Base-by-base conservation (phyloP, 2,797 vertebrate genomes). In the Lagocephalus sceleratus region DNA sequence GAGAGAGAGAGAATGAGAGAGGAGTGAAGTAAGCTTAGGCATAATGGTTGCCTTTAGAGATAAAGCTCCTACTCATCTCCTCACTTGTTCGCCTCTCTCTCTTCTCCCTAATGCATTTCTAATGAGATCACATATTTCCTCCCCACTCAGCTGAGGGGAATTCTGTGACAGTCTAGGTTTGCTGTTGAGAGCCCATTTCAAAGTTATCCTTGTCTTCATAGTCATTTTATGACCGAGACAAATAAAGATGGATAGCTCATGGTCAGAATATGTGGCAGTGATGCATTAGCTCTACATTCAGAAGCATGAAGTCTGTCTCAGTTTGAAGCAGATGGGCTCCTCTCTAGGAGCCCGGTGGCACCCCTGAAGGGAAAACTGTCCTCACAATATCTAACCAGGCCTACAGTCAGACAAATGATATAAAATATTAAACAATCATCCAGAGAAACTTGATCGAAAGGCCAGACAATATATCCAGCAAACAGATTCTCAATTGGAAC, bases 21-120 rank as follows among this genome's bases (percentile, higher is more conserved):
- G 26, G 5, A 26, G 26, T 26, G 26, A 26, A 29, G 26, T 10
- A 29, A 10, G 26, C 4, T 11, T 1, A 11, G 11, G 26, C 5
- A 26, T 68, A n/a, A n/a, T n/a, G n/a, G n/a, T n/a, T 7, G 14
- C 2, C 67, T 70, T 41, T 71, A 68, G 56, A 56, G 73, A 81
- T 78, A 73, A 71, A 71, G 60, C 58, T 66, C 12, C 0, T 64
- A 61, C 69, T 79, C 71, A 55, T 76, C 71, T 67, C 51, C 35
- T 63, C 39, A 22, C 50, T 68, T 67, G 51, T 60, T 40, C 39
- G 46, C 48, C 38, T 25, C 58, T 56, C 60, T 71, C 55, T 23
- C 57, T 68, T 62, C 48, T 54, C 51, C 76, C 73, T 83, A 79
- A 85, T 81, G 71, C 80, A 80, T 81, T 86, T 80, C 79, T 78